Evolutionary conservation across 2,113 vertebrate species (phyloP).

Genomic region (Podiceps cristatus): DNA sequence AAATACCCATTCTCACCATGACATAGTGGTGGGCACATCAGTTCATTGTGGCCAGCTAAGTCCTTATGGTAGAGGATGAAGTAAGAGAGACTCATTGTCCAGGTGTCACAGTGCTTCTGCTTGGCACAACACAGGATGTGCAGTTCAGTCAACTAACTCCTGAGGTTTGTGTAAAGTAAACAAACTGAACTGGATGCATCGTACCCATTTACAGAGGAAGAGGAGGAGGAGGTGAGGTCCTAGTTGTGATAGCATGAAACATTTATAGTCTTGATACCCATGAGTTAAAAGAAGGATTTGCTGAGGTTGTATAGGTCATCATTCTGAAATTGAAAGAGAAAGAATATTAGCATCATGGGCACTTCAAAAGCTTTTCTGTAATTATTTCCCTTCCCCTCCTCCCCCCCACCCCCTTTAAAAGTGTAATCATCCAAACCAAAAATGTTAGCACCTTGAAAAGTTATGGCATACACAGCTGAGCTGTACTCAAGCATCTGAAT

Average conservation of each 20-base stretch:
- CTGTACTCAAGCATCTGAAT: constrained; percentile 26
- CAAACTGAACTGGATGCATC: constrained; percentile 83
- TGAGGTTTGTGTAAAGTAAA: constrained; percentile 89
- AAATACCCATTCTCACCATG: constrained; percentile 73
- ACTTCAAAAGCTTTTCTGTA: background rate
- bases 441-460: constrained; percentile 26
- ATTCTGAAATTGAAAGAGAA: constrained; percentile 77
- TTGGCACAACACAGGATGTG: constrained; percentile 83
- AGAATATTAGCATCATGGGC: constrained; percentile 9
- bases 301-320: constrained; percentile 84
- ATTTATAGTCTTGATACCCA: constrained; percentile 82
- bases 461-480: background rate
- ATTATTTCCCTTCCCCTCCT: background rate
- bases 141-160: constrained; percentile 86
- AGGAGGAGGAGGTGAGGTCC: constrained; percentile 80
- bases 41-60: constrained; percentile 77
- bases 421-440: background rate
- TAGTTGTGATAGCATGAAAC: constrained; percentile 83
- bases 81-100: constrained; percentile 75
- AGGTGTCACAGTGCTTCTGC: constrained; percentile 85
- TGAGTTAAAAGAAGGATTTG: constrained; percentile 81
- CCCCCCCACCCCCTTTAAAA: background rate
- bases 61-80: constrained; percentile 76
- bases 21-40: constrained; percentile 67
- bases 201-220: constrained; percentile 83